Evolutionary conservation across 2,888 invertebrate species (phyloP).

Genomic region (Lepidochrysops patricia): DNA sequence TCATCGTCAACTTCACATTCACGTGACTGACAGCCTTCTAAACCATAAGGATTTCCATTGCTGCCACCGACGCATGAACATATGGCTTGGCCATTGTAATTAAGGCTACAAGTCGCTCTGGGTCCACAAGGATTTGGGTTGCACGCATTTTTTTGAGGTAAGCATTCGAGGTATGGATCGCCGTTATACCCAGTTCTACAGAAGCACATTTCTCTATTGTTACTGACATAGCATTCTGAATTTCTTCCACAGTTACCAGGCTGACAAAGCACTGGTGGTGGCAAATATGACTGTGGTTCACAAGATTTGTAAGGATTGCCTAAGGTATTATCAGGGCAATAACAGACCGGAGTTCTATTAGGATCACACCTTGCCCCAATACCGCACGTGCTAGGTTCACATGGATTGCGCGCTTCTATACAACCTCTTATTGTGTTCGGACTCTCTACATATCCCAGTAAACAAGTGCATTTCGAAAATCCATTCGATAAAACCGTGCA

Average conservation of each 20-base stretch:
- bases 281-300: constrained; percentile 68
- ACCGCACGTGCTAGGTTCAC: constrained; percentile 89
- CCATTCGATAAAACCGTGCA: constrained; percentile 85
- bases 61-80: constrained; percentile 85
- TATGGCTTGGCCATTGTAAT: constrained; percentile 79
- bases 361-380: constrained; percentile 86
- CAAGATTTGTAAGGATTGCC: constrained; percentile 90
- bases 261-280: constrained; percentile 79
- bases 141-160: constrained; percentile 81
- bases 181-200: constrained; percentile 84
- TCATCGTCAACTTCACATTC: constrained; percentile 88
- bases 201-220: constrained; percentile 88
- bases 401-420: constrained; percentile 84
- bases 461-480: constrained; percentile 90
- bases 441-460: constrained; percentile 87
- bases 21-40: constrained; percentile 82
- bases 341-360: constrained; percentile 84
- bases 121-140: constrained; percentile 88
- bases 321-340: constrained; percentile 86
- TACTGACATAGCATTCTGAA: constrained; percentile 88
- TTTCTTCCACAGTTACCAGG: constrained; percentile 89
- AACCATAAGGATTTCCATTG: constrained; percentile 83
- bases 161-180: constrained; percentile 86
- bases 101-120: constrained; percentile 81
- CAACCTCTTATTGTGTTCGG: constrained; percentile 92